phyloP scores from a whole-genome alignment of 2,888 invertebrate genomes.

The Argynnis bischoffii region DNA sequence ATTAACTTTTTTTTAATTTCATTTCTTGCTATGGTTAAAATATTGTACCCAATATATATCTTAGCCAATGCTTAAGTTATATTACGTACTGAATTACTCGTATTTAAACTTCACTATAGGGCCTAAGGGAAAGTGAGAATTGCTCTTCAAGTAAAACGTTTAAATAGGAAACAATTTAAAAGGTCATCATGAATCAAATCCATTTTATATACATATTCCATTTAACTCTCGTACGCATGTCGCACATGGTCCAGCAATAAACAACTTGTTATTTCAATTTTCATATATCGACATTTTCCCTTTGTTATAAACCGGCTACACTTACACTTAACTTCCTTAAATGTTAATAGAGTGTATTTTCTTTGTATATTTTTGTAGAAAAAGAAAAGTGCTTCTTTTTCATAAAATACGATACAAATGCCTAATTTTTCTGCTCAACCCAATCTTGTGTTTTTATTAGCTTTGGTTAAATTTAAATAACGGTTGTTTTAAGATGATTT shows the following conservation, averaged over 20 bases:
- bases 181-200: conserved; percentile 24
- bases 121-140: too few species aligned
- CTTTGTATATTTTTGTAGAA: conserved; percentile 15
- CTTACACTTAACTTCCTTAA: conserved; percentile 29
- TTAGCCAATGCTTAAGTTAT: too few species aligned
- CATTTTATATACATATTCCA: conserved; percentile 19
- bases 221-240: conserved; percentile 10
- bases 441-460: conserved; percentile 1
- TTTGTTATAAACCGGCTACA: conserved; percentile 28
- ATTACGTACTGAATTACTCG: too few species aligned
- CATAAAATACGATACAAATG: conserved; percentile 2
- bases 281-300: conserved; percentile 25
- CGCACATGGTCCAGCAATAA: conserved; percentile 23
- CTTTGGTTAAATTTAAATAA: conserved; percentile 8
- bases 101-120: too few species aligned
- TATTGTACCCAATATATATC: too few species aligned
- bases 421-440: too few species aligned
- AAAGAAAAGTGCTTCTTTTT: conserved; percentile 17
- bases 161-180: conserved; percentile 16
- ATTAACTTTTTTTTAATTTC: too few species aligned
- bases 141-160: not conserved
- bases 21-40: too few species aligned
- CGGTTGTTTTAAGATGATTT: not conserved
- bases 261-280: conserved; percentile 24
- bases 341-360: conserved; percentile 28